These are phyloP conservation scores for Podargus strigoides DNA, from an alignment of 2,797 vertebrate genomes.

Conservation along the genomic window DNA sequence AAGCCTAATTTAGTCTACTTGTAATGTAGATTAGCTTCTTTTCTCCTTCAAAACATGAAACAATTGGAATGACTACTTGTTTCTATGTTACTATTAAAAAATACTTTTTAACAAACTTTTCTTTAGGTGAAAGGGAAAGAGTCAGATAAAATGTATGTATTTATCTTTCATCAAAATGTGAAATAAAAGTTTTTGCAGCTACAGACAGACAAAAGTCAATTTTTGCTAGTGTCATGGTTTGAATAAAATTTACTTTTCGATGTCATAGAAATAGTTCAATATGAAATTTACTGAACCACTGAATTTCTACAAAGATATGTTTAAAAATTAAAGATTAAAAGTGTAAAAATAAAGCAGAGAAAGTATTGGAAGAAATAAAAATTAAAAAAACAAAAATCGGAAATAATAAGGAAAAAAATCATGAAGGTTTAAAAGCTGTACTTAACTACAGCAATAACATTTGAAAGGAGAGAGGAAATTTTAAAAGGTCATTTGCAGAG, in stretches of 20 bases:
- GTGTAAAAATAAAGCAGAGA: background rate
- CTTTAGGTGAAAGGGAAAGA: background rate
- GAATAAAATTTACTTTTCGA: background rate
- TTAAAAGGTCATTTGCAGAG: background rate
- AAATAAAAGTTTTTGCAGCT: background rate
- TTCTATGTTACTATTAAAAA: background rate
- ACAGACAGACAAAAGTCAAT: background rate
- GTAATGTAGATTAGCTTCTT: background rate
- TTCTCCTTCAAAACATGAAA: background rate
- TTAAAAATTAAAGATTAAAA: background rate
- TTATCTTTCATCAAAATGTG: background rate
- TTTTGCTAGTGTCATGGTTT: too few species aligned
- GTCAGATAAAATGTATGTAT: background rate
- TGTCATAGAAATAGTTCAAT: background rate
- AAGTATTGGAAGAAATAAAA: background rate
- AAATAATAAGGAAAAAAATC: background rate
- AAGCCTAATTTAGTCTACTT: background rate
- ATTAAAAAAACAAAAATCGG: background rate
- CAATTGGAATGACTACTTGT: background rate
- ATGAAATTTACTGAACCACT: background rate
- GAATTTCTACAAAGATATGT: background rate
- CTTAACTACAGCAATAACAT: background rate
- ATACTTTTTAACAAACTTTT: background rate
- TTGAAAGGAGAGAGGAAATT: background rate
- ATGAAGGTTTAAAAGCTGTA: background rate